These are phyloP conservation scores for Morpho deidamia DNA, from an alignment of 2,888 invertebrate genomes.

Conservation along the genomic window DNA sequence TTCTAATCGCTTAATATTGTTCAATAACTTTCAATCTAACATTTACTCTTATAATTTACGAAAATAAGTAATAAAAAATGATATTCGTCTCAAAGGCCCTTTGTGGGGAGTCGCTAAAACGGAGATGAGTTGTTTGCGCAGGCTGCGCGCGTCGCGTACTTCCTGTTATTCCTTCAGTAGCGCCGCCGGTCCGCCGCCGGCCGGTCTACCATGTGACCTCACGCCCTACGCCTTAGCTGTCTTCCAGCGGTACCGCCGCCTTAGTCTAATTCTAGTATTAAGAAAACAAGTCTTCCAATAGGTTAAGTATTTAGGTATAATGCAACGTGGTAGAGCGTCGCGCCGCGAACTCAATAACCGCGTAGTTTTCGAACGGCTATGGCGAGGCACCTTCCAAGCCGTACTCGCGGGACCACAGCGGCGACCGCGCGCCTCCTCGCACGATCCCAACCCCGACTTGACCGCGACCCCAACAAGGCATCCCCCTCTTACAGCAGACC, in stretches of 20 bases:
- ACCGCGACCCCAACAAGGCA: conserved; percentile 33
- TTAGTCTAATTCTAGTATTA: conserved; percentile 47
- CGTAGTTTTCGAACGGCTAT: conserved; percentile 84
- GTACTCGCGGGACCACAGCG: conserved; percentile 59
- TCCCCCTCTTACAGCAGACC: conserved; percentile 54
- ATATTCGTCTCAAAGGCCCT: conserved; percentile 1
- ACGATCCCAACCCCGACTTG: conserved; percentile 46
- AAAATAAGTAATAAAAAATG: not conserved
- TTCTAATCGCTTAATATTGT: too few species aligned
- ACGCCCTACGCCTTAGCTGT: conserved; percentile 47
- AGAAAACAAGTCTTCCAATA: conserved; percentile 78
- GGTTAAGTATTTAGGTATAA: conserved; percentile 56
- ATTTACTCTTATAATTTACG: not conserved
- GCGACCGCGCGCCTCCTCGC: conserved; percentile 60
- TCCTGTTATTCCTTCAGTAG: conserved; percentile 53
- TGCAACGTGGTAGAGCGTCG: conserved; percentile 69
- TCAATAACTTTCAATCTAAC: too few species aligned
- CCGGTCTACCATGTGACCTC: conserved; percentile 62
- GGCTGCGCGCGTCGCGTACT: conserved; percentile 56
- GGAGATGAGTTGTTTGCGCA: conserved; percentile 69
- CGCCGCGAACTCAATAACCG: conserved; percentile 77
- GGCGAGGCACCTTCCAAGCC: conserved; percentile 82
- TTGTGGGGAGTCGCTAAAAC: conserved; percentile 16
- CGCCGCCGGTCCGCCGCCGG: conserved; percentile 71
- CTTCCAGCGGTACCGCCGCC: conserved; percentile 62